Evolutionary conservation across 2,888 invertebrate genomes (phyloP).

Genomic region (Synanthedon formicaeformis): DNA sequence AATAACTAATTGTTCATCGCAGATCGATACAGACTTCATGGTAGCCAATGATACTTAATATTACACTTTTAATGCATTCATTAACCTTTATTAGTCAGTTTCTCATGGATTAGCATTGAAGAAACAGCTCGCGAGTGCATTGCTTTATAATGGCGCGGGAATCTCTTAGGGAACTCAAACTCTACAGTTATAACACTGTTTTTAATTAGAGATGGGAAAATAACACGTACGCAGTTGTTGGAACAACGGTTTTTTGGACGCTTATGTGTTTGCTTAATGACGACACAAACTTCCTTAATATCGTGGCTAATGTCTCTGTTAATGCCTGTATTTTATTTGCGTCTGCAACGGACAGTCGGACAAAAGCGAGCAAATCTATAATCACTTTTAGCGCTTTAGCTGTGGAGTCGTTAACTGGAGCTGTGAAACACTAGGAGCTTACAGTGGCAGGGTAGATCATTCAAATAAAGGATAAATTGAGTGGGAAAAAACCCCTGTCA

Average conservation of each 20-base stretch:
- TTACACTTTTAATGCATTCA: not conserved
- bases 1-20: too few relatives aligned
- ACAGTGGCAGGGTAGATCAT: too few relatives aligned
- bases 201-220: conserved; percentile 18
- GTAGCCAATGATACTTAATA: too few relatives aligned
- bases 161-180: conserved; percentile 12
- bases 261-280: not conserved
- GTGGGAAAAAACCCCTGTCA: too few relatives aligned
- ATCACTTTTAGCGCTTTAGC: too few relatives aligned
- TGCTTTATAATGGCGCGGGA: conserved; percentile 32
- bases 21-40: not conserved
- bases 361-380: too few relatives aligned
- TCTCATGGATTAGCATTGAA: conserved; percentile 36
- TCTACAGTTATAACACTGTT: conserved; percentile 17
- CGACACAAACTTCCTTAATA: not conserved
- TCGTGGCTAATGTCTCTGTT: not conserved
- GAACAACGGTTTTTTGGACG: conserved; percentile 14
- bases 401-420: too few relatives aligned
- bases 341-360: too few relatives aligned
- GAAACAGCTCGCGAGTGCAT: conserved; percentile 16
- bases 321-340: not conserved
- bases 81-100: conserved; percentile 18
- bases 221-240: conserved; percentile 7
- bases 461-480: too few relatives aligned
- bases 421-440: too few relatives aligned